These are phyloP conservation scores for Plectropomus leopardus DNA, from an alignment of 2,113 vertebrate species.

Conservation along the genomic window DNA sequence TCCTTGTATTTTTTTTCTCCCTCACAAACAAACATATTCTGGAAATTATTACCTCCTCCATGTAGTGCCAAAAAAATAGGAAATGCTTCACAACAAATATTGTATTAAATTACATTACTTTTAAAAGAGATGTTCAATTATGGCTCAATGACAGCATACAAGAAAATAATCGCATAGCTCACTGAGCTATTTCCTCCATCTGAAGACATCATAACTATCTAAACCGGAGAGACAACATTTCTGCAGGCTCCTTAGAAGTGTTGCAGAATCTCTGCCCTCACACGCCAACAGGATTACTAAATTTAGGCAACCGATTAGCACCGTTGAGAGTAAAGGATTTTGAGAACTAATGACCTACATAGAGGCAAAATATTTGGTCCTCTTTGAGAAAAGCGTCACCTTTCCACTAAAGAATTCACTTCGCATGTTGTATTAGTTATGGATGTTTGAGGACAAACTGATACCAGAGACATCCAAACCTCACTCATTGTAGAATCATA, in stretches of 20 bases:
- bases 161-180: neutral
- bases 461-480: neutral
- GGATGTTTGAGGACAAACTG: neutral
- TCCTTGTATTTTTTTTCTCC: neutral
- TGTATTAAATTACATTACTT: neutral
- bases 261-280: constrained; percentile 48
- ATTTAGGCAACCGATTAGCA: constrained; percentile 74
- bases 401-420: constrained; percentile 4
- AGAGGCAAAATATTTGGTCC: constrained; percentile 19
- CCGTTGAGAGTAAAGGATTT: constrained; percentile 55
- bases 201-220: constrained; percentile 3
- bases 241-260: constrained; percentile 57
- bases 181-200: constrained; percentile 36
- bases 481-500: neutral
- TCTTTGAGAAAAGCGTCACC: constrained; percentile 34
- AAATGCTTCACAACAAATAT: neutral
- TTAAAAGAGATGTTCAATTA: neutral
- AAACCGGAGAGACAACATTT: constrained; percentile 25
- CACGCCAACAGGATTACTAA: constrained; percentile 70
- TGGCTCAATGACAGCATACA: neutral
- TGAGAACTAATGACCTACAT: constrained; percentile 72
- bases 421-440: neutral
- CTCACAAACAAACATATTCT: neutral
- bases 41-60: neutral
- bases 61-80: neutral